These are phyloP conservation scores for Acanthosepion lycidas DNA, from an alignment of 2,888 invertebrate species.

Conservation along the genomic window DNA sequence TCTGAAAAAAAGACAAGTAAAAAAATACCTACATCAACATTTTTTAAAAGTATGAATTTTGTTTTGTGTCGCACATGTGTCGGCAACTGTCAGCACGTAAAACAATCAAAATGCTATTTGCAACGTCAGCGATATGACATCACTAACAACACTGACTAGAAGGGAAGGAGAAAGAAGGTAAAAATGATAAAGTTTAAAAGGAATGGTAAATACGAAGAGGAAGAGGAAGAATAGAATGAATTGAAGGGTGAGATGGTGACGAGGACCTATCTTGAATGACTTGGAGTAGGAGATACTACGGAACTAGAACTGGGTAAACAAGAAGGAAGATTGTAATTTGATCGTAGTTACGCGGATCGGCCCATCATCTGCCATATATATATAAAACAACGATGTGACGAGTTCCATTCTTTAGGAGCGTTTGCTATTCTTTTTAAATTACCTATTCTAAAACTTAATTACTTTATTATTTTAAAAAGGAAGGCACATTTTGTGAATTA, in stretches of 20 bases:
- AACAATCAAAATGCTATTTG: slow-evolving; percentile 11
- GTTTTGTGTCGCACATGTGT: slow-evolving; percentile 3
- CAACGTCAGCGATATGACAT: slow-evolving; percentile 21
- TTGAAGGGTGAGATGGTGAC: not conserved
- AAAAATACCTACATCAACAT: not conserved
- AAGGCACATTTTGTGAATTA: too few species aligned
- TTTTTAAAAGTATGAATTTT: not conserved
- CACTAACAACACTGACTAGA: not conserved
- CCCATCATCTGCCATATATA: too few species aligned
- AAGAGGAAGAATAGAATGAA: not conserved
- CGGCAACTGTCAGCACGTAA: not conserved
- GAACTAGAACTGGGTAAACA: not conserved
- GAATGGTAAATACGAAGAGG: not conserved
- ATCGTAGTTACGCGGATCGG: not conserved
- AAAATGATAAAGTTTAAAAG: not conserved
- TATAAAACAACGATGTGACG: not conserved
- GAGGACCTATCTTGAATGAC: not conserved
- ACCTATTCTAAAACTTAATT: too few species aligned
- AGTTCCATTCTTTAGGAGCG: not conserved
- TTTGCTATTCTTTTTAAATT: not conserved
- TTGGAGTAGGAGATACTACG: not conserved
- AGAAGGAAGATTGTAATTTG: not conserved
- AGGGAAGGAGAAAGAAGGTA: not conserved
- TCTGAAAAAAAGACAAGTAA: not conserved
- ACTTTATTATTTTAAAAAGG: too few species aligned